phyloP scores from a whole-genome alignment of 2,113 vertebrate genomes.

The Himantopus leucocephalus region DNA sequence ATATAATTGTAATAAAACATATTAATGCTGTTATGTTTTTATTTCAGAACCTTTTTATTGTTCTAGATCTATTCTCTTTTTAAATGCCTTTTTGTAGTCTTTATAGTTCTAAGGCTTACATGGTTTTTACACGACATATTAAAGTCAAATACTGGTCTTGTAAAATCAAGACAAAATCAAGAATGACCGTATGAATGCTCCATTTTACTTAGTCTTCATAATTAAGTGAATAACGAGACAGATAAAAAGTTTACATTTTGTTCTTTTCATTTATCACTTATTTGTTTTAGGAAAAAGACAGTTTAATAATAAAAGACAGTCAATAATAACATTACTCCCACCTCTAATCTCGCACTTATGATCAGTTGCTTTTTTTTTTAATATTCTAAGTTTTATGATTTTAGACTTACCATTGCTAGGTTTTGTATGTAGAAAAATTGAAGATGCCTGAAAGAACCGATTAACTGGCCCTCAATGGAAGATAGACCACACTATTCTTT shows the following conservation, averaged over 20 bases:
- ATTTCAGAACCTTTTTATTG: neutral
- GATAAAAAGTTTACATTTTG: neutral
- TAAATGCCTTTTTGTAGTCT: neutral
- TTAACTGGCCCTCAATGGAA: neutral
- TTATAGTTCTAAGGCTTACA: neutral
- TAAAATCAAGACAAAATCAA: neutral
- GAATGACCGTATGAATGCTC: rapidly evolving
- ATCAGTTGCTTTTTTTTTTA: neutral
- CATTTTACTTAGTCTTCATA: neutral
- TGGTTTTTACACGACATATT: neutral
- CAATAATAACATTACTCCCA: neutral
- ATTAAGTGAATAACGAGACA: neutral
- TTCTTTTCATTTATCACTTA: neutral
- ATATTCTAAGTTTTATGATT: neutral
- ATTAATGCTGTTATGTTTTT: neutral
- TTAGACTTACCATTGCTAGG: neutral
- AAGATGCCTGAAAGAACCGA: neutral
- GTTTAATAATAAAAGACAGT: neutral
- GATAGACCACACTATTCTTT: neutral
- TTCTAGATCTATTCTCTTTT: neutral
- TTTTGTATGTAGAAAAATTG: neutral
- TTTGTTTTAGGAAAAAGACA: neutral
- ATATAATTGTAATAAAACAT: neutral
- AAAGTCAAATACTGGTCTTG: neutral
- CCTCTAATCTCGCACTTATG: neutral